Evolutionary conservation across 1,140 invertebrate species (phyloP).

Genomic region (Epicauta chinensis): DNA sequence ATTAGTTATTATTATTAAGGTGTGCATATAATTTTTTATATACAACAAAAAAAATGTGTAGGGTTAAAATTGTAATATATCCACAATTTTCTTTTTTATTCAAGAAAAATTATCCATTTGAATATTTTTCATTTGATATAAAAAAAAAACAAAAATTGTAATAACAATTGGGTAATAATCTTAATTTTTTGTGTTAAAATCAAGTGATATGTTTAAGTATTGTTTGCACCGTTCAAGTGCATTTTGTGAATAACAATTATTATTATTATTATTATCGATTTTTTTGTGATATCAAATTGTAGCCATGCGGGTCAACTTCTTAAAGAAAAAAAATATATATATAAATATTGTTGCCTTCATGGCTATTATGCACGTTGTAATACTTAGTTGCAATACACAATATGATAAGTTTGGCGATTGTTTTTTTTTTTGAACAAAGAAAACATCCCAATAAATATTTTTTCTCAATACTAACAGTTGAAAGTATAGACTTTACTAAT

Average conservation of each 20-base stretch:
- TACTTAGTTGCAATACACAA: conserved; percentile 34
- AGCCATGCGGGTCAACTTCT: conserved; percentile 27
- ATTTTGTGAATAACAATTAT: conserved; percentile 28
- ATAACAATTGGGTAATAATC: conserved; percentile 16
- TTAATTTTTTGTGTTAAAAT: conserved; percentile 15
- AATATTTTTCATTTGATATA: too few relatives aligned
- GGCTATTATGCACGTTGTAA: conserved; percentile 34
- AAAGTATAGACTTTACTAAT: too few relatives aligned
- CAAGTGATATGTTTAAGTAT: conserved; percentile 38
- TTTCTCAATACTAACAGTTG: too few relatives aligned
- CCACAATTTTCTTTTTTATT: not conserved
- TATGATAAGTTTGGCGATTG: conserved; percentile 32
- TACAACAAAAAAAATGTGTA: conserved; percentile 15
- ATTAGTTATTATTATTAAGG: conserved; percentile 8
- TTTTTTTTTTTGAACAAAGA: conserved; percentile 31
- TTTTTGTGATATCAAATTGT: conserved; percentile 28
- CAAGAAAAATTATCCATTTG: too few relatives aligned
- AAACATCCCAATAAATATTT: conserved; percentile 36
- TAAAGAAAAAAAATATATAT: conserved; percentile 8
- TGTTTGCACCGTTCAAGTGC: conserved; percentile 28
- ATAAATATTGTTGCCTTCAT: conserved; percentile 20
- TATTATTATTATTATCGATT: too few relatives aligned
- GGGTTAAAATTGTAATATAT: conserved; percentile 5
- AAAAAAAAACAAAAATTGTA: too few relatives aligned
- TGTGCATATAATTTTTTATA: conserved; percentile 19